Evolutionary conservation across 2,888 invertebrate species (phyloP), one percentile per base, ranked within the genome.

Genomic region (Blastobasis adustella): DNA sequence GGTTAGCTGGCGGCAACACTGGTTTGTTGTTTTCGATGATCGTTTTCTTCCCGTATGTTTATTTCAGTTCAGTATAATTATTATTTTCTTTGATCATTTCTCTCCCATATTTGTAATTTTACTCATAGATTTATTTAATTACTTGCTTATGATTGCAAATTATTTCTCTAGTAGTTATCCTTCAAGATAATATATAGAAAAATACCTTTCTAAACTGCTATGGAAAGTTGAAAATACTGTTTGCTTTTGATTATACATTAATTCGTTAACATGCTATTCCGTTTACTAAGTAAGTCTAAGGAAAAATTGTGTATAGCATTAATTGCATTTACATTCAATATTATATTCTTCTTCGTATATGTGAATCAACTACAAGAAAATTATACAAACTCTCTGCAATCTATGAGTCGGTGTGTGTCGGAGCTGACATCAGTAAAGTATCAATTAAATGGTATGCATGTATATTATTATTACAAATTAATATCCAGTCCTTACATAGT

Each of bases 361-460:
- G 60, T 79, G 39, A 68, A 69, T 61, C 63, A 71, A 52, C 59
- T 80, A 54, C 76, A 79, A 70, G 71, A 75, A 51, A 73, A 58
- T 45, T 72, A 67, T 49, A 66, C 67, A 50, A 71, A 52, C 56
- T 66, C 65, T 10, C 69, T 75, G 49, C 71, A 65, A 62, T 69
- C 73, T 10, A 73, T 70, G n/a, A 72, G 80, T 51, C 69, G 77
- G 39, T 84, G 84, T 57, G 10, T 73, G n/a, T 72, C 80, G 2
- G 82, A 84, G 62, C 58, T 84, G 51, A 71, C 72, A 4, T 78
- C 82, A 9, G 62, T 81, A 10, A 82, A 79, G 69, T 82, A 82
- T 66, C 84, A 84, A 59, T 58, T 84, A 51, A 75, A 74, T 60
- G 81, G 84, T 83, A 46, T 47, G 38, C 4, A 23, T 4, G 6